These are phyloP conservation scores for Pelochelys cantorii DNA, from an alignment of 2,797 vertebrate species.

Conservation along the genomic window DNA sequence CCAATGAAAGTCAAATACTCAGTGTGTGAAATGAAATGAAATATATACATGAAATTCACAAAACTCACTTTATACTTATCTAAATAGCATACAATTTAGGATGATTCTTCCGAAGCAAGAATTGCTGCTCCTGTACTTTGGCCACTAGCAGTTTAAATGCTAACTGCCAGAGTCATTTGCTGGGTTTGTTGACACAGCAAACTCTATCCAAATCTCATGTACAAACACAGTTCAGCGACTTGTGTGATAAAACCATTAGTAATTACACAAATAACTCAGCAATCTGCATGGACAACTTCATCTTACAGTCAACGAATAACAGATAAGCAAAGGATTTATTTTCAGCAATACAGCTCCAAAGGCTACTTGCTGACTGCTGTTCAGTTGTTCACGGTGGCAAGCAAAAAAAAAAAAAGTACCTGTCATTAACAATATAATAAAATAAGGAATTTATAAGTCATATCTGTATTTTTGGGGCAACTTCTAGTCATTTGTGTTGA, in stretches of 20 bases:
- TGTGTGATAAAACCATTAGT: neutral
- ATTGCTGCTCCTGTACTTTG: neutral
- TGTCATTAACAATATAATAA: conserved; percentile 64
- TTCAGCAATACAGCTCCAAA: neutral
- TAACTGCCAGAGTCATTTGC: neutral
- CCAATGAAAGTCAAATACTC: neutral
- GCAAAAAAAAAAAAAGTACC: conserved; percentile 39
- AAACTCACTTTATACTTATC: neutral
- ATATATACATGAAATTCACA: neutral
- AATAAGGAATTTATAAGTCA: conserved; percentile 49
- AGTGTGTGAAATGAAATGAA: neutral
- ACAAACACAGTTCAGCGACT: conserved; percentile 51
- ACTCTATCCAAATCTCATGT: conserved; percentile 15
- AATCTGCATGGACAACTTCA: conserved; percentile 17
- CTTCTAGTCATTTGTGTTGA: conserved; percentile 48
- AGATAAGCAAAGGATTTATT: neutral
- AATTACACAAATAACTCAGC: neutral
- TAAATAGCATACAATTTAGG: fast-evolving
- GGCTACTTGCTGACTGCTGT: conserved; percentile 40
- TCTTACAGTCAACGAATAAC: neutral
- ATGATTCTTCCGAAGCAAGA: fast-evolving
- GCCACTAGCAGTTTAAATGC: conserved; percentile 1
- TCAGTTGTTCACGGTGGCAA: conserved; percentile 50
- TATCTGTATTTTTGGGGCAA: conserved; percentile 44
- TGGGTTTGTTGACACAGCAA: conserved; percentile 50